Evolutionary conservation across 2,888 invertebrate species (phyloP).

Genomic region (Neria commutata): DNA sequence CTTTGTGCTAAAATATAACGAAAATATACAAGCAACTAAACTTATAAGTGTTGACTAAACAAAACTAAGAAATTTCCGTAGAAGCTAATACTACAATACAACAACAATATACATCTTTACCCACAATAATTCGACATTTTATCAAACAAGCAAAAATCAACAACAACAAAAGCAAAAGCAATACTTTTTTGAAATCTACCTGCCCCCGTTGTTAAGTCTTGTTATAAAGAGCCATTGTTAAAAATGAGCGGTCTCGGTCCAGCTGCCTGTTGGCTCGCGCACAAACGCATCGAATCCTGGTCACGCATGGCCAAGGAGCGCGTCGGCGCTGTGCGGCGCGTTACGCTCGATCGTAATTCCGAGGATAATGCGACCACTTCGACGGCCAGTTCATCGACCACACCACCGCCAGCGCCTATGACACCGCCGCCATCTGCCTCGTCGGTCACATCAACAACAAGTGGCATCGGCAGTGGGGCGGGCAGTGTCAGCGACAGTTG

Average conservation of each 20-base stretch:
- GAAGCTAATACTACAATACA: no score
- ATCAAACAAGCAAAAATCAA: no score
- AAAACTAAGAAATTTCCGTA: no score
- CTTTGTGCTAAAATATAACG: no score
- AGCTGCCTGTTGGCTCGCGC: slow-evolving; percentile 78
- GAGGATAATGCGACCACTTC: slow-evolving; percentile 50
- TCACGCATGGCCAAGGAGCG: slow-evolving; percentile 76
- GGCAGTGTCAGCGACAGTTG: slow-evolving; percentile 59
- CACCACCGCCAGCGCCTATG: slow-evolving; percentile 50
- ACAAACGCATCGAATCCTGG: slow-evolving; percentile 79
- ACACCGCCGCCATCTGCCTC: slow-evolving; percentile 61
- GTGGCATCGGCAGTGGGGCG: slow-evolving; percentile 56
- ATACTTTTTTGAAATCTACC: no score
- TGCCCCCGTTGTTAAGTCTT: no score
- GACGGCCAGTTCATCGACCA: slow-evolving; percentile 35
- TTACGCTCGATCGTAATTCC: slow-evolving; percentile 57
- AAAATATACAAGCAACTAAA: no score
- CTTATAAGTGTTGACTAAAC: no score
- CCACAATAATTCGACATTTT: no score
- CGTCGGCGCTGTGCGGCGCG: slow-evolving; percentile 61
- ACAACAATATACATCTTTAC: no score
- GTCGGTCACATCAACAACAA: slow-evolving; percentile 58
- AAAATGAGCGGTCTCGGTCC: slow-evolving; percentile 74
- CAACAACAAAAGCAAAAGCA: no score
- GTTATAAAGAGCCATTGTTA: no score